Evolutionary conservation across 35 echinoderm and acorn worm species (phyloP).

Genomic region (Lytechinus pictus): DNA sequence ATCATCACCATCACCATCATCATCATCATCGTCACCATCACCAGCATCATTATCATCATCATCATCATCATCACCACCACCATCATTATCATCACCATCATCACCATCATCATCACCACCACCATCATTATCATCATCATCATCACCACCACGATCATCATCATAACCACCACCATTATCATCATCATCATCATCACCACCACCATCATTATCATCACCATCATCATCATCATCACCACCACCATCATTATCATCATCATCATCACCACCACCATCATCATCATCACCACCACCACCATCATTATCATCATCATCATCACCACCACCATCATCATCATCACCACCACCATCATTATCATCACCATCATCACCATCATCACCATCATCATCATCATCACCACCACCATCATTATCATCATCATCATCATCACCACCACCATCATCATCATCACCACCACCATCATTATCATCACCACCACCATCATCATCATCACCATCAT

Average conservation of each 20-base stretch:
- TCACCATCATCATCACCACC: not conserved
- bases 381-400: not conserved
- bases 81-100: too few species aligned
- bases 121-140: not conserved
- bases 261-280: constrained; percentile 21
- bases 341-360: constrained; percentile 28
- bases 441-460: constrained; percentile 32
- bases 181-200: not conserved
- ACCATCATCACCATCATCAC: constrained; percentile 37
- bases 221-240: not conserved
- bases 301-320: constrained; percentile 35
- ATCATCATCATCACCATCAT: constrained; percentile 47
- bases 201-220: constrained; percentile 51
- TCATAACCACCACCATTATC: not conserved
- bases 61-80: too few species aligned
- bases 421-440: not conserved
- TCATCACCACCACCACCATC: not conserved
- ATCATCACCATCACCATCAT: too few species aligned
- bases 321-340: constrained; percentile 48
- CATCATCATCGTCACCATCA: too few species aligned
- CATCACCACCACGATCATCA: not conserved
- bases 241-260: constrained; percentile 29
- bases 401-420: constrained; percentile 48
- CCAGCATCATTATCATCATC: too few species aligned
- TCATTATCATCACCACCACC: constrained; percentile 47